These are phyloP conservation scores for Yponomeuta evonymella DNA, from an alignment of 2,888 invertebrate genomes.

Conservation along the genomic window DNA sequence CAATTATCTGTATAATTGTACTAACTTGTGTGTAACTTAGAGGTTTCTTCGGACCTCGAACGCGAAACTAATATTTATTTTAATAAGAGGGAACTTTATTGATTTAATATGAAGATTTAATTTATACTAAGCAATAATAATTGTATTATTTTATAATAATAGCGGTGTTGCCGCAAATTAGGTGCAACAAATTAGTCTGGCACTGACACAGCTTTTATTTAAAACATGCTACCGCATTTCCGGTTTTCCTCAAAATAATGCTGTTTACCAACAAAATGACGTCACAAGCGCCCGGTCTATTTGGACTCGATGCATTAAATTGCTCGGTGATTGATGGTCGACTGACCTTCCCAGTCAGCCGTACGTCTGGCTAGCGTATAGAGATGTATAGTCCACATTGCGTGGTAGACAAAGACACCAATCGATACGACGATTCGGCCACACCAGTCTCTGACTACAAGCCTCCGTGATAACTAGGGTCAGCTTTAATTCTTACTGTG, in stretches of 20 bases:
- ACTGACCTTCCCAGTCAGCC: background rate
- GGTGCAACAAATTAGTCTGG: too few species aligned
- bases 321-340: constrained; percentile 19
- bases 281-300: background rate
- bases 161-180: too few species aligned
- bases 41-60: constrained; percentile 15
- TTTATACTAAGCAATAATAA: too few species aligned
- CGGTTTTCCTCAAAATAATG: too few species aligned
- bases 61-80: constrained; percentile 35
- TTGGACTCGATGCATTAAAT: constrained; percentile 31
- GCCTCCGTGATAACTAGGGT: background rate
- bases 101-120: too few species aligned
- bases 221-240: too few species aligned
- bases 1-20: background rate
- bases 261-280: background rate
- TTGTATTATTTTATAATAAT: too few species aligned
- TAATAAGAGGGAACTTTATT: too few species aligned
- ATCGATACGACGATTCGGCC: background rate
- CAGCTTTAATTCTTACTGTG: too few species aligned
- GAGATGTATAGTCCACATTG: background rate
- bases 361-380: background rate
- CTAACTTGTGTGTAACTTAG: background rate
- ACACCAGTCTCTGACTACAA: background rate
- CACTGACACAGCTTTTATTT: too few species aligned
- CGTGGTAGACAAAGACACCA: constrained; percentile 1